Base-by-base conservation (phyloP, 2,888 invertebrate genomes). In the Bombylius major region DNA sequence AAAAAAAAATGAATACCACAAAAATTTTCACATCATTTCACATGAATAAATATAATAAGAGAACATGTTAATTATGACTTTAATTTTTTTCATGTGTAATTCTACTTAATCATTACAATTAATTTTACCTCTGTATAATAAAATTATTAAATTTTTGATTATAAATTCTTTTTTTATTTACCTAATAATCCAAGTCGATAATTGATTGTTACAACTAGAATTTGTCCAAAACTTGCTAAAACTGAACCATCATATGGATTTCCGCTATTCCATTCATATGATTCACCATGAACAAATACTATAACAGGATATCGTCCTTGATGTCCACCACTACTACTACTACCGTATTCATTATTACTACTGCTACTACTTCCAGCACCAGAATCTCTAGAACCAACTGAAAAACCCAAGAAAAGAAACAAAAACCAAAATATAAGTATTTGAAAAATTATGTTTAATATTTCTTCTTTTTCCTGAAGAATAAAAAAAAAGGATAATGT, bases 171-270 rank as follows among this genome's bases (percentile, higher is more conserved):
- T 36, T 6, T 1, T 36, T 11, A 42, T 85, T 82, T 71, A 88
- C 89, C 88, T 66, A 89, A 73, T 67, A 89, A 82, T 58, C 89
- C 89, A 60, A 89, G 81, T 65, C 88, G 81, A 77, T 88, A 89
- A 79, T 89, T 89, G 71, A 89, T 81, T 77, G 92, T 92, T 71
- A 92, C 90, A 61, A 91, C 90, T 62, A 92, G 86, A 66, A 91
- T 82, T 62, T 88, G 87, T 9, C 90, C 96, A 70, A 92, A 94
- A 65, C 95, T 92, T 45, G 98, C 90, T 61, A 99, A 80, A 42
- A 97, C 92, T 55, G 91, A 88, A 54, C 95, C 98, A 70, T 99
- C 98, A 78, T 96, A 98, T 0, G 96, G 92, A 77, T 97, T 98
- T 54, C 98, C 98, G 50, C 95, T 92, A 72, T 95, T 95, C 89